Evolutionary conservation across 2,888 invertebrate species (phyloP).

Genomic region (Hyposoter didymator): DNA sequence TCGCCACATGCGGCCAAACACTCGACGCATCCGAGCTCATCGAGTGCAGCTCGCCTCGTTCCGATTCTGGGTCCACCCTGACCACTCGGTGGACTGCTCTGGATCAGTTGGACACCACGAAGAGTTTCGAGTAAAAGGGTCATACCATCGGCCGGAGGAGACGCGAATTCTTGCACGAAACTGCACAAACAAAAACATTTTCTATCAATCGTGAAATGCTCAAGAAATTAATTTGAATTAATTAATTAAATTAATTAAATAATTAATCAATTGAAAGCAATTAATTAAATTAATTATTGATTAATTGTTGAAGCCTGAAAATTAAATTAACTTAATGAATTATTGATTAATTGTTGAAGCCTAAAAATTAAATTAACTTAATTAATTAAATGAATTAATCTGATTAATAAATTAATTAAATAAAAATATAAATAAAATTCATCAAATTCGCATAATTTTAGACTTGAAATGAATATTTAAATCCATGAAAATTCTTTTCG

Average conservation of each 20-base stretch:
- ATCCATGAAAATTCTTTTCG: neutral
- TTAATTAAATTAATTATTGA: neutral
- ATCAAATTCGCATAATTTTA: too few species aligned
- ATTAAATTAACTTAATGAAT: neutral
- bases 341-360: neutral
- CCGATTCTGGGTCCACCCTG: constrained; percentile 79
- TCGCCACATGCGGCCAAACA: constrained; percentile 93
- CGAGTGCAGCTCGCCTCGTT: constrained; percentile 90
- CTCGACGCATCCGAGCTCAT: constrained; percentile 95
- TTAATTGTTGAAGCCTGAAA: too few species aligned
- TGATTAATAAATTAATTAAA: too few species aligned
- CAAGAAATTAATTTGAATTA: neutral
- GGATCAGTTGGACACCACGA: constrained; percentile 93
- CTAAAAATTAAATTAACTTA: neutral
- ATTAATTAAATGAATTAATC: neutral
- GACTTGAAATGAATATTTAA: neutral
- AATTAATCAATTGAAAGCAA: neutral
- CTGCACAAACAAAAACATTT: constrained; percentile 85
- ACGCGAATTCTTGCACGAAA: constrained; percentile 96
- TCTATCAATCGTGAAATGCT: neutral
- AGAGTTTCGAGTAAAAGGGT: constrained; percentile 93
- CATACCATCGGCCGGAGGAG: constrained; percentile 95
- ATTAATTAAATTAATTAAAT: neutral
- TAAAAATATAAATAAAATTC: too few species aligned
- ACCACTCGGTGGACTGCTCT: constrained; percentile 86